A percentile compares a stretch with the other conserved stretches of the same genome.
phyloP scores from a whole-genome alignment of 2,113 vertebrate genomes.

The Hystrix brachyura region DNA sequence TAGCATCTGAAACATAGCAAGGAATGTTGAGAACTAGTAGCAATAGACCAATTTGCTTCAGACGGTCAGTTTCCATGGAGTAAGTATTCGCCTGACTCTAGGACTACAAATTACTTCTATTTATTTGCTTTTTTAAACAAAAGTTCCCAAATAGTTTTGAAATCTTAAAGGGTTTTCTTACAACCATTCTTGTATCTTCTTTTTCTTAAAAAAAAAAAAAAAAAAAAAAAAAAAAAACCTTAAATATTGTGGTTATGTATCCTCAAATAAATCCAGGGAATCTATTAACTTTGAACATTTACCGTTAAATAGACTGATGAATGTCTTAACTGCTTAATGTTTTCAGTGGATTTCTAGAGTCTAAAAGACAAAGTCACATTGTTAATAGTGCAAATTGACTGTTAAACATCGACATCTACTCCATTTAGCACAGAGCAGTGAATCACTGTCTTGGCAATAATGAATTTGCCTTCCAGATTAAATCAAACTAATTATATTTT shows the following conservation, averaged over 20 bases:
- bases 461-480: constrained; percentile 67
- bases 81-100: background rate
- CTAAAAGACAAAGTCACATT: no score
- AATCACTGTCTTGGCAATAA: constrained; percentile 65
- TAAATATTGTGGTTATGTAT: no score
- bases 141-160: background rate
- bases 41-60: constrained; percentile 51
- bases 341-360: no score
- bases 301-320: no score
- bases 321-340: no score
- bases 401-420: constrained; percentile 48
- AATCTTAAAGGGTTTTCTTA: constrained; percentile 27
- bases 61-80: constrained; percentile 24
- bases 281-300: no score
- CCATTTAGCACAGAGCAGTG: constrained; percentile 65
- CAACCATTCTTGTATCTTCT: background rate
- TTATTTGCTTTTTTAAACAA: background rate
- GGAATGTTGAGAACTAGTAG: constrained; percentile 61
- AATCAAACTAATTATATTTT: constrained; percentile 59
- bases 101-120: constrained; percentile 23
- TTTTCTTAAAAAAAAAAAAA: background rate
- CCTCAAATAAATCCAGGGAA: no score
- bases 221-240: no score
- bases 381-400: constrained; percentile 61
- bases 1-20: constrained; percentile 78